These are phyloP conservation scores for Gila robusta DNA, from an alignment of 2,797 vertebrate genomes.

Conservation along the genomic window DNA sequence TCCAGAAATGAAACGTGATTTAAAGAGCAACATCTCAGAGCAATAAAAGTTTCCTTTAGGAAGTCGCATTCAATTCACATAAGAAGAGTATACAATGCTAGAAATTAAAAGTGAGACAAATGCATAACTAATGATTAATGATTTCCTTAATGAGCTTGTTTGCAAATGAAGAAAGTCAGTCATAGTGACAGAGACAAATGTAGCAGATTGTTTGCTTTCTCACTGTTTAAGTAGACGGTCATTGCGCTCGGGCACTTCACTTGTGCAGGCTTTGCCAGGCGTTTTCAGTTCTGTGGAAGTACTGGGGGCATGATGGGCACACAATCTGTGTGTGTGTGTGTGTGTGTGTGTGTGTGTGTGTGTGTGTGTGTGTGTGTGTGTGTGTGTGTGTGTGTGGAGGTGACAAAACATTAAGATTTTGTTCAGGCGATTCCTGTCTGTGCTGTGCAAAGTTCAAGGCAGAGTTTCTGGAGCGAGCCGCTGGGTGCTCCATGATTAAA, in stretches of 20 bases:
- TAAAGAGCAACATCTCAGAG: not conserved
- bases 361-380: slow-evolving; percentile 66
- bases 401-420: not conserved
- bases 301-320: slow-evolving; percentile 50
- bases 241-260: slow-evolving; percentile 5
- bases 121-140: not conserved
- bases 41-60: not conserved
- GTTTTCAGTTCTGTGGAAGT: slow-evolving; percentile 72
- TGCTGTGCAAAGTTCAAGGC: slow-evolving; percentile 82
- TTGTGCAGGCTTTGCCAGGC: slow-evolving; percentile 51
- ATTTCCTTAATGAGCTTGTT: not conserved
- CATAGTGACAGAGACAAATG: slow-evolving; percentile 22
- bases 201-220: slow-evolving; percentile 37
- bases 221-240: not conserved
- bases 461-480: slow-evolving; percentile 77
- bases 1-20: not conserved
- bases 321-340: slow-evolving; percentile 64
- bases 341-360: slow-evolving; percentile 67
- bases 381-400: slow-evolving; percentile 66
- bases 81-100: not conserved
- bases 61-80: not conserved
- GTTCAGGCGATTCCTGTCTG: slow-evolving; percentile 72
- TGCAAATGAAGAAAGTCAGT: not conserved
- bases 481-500: slow-evolving; percentile 79
- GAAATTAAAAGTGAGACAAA: not conserved